Conservation (phyloP, 1,140 invertebrate genomes). For the Riptortus pedestris region DNA sequence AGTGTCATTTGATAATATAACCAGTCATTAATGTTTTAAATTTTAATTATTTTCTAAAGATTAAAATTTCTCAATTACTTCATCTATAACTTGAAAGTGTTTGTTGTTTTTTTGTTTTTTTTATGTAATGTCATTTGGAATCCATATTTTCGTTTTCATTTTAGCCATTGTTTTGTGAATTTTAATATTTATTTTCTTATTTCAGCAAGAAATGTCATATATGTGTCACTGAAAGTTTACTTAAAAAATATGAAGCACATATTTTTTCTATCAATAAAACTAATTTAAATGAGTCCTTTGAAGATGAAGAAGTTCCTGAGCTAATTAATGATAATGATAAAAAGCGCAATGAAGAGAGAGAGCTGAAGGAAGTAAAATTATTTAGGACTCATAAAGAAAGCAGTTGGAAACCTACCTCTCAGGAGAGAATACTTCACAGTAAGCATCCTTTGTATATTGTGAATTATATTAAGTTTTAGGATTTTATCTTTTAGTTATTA, state of each 20-base stretch:
- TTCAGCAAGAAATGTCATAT: slow-evolving; percentile 36
- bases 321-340: slow-evolving; percentile 35
- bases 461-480: no score
- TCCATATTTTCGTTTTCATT: no score
- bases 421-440: slow-evolving; percentile 46
- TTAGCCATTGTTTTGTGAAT: no score
- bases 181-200: no score
- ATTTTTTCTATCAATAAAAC: slow-evolving; percentile 36
- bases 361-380: slow-evolving; percentile 17
- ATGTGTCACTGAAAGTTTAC: slow-evolving; percentile 41
- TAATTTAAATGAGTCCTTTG: not conserved
- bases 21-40: no score
- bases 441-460: not conserved
- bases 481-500: no score
- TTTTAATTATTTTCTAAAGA: no score
- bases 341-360: slow-evolving; percentile 12
- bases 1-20: no score
- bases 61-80: no score
- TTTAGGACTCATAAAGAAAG: slow-evolving; percentile 34
- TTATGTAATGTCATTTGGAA: no score
- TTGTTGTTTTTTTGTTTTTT: no score
- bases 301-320: slow-evolving; percentile 15
- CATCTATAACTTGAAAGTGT: no score
- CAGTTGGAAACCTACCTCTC: slow-evolving; percentile 41
- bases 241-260: slow-evolving; percentile 46